Conservation (phyloP, 2,797 vertebrate species). For the Pipistrellus nathusii region DNA sequence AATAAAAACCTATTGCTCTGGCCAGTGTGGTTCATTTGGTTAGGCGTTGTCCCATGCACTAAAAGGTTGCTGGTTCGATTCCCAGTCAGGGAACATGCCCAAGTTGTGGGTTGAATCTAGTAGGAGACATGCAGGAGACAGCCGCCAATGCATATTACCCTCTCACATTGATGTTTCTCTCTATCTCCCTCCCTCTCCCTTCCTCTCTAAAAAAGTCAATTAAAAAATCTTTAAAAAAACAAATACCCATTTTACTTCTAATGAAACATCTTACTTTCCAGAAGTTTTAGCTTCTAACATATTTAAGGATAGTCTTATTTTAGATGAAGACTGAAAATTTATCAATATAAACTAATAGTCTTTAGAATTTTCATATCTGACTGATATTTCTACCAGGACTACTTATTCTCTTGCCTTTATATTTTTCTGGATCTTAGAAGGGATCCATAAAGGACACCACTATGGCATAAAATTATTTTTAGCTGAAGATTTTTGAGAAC, state of each 20-base stretch:
- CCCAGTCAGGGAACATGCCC: not conserved
- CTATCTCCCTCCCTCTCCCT: not conserved
- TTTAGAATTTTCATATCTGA: not conserved
- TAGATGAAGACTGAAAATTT: not conserved
- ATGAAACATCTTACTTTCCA: slow-evolving; percentile 16
- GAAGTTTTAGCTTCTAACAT: slow-evolving; percentile 26
- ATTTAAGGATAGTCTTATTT: not conserved
- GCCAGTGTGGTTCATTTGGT: not conserved
- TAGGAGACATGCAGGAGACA: no score
- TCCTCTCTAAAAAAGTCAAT: not conserved
- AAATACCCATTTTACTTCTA: slow-evolving; percentile 9
- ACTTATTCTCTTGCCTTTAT: not conserved
- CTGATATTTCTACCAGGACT: not conserved
- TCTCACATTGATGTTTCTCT: not conserved
- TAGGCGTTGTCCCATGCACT: not conserved
- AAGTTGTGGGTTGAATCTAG: not conserved
- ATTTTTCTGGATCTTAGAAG: not conserved
- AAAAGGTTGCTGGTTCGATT: not conserved
- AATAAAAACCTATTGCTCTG: not conserved
- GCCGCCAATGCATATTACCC: not conserved
- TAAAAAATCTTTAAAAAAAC: not conserved
- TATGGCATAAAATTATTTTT: slow-evolving; percentile 6
- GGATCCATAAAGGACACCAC: not conserved
- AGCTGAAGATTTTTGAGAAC: slow-evolving; percentile 9
- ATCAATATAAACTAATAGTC: not conserved